Evolutionary conservation across 2,113 vertebrate genomes (phyloP).

Genomic region (Sula dactylatra): DNA sequence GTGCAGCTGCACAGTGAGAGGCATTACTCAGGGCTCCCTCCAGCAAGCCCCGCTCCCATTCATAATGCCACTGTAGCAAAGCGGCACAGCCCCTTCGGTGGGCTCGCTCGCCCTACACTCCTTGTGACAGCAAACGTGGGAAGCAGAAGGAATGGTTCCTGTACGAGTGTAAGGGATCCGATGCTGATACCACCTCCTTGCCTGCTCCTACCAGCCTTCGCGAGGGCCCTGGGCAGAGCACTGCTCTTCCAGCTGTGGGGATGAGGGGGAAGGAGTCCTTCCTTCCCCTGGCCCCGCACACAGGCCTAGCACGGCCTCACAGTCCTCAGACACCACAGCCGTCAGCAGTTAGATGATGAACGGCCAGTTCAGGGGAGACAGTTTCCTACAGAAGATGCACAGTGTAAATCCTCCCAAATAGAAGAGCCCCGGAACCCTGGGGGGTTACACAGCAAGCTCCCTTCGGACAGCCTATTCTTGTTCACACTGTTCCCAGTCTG

Average conservation of each 20-base stretch:
- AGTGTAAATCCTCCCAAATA: background rate
- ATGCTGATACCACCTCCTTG: background rate
- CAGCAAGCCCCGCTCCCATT: background rate
- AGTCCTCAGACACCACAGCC: background rate
- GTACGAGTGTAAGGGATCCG: background rate
- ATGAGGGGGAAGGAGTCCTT: background rate
- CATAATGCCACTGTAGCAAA: background rate
- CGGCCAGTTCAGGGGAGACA: background rate
- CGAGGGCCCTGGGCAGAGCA: background rate
- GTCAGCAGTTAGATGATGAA: background rate
- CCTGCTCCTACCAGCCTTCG: fast-evolving
- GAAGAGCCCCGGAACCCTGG: background rate
- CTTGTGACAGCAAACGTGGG: background rate
- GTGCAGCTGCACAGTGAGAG: background rate
- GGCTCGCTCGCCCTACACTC: fast-evolving
- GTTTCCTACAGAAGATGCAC: background rate
- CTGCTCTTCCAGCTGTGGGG: background rate
- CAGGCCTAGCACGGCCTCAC: background rate
- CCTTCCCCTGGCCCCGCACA: too few relatives aligned
- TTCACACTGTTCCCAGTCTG: background rate
- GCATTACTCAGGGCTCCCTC: background rate
- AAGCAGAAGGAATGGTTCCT: background rate
- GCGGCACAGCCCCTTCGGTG: fast-evolving
- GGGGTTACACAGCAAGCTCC: background rate
- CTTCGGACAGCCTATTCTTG: background rate